A percentile compares a stretch with the other conserved stretches of the same genome.
Conservation (phyloP, 2,888 invertebrate genomes). For the Cerceris ruficornis region DNA sequence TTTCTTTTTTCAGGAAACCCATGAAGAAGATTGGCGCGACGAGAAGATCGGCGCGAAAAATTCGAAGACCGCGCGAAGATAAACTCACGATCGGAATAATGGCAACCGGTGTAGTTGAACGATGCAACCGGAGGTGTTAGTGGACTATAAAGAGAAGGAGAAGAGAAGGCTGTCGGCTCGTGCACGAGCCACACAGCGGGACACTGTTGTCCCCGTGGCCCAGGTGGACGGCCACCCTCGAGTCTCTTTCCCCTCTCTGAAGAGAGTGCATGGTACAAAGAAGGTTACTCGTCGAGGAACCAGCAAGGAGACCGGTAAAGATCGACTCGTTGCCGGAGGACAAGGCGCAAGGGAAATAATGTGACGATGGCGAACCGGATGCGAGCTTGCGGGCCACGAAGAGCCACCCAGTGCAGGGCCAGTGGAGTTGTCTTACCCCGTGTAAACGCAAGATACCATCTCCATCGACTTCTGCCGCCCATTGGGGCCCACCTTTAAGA, state of each 20-base stretch:
- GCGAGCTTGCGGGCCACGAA: conserved; percentile 69
- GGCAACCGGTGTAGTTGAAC: conserved; percentile 36
- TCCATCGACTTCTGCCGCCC: conserved; percentile 62
- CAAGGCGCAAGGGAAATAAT: conserved; percentile 75
- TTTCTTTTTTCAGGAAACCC: background rate
- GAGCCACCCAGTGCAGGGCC: conserved; percentile 70
- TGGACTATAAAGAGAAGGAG: conserved; percentile 46
- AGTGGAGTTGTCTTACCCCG: conserved; percentile 69
- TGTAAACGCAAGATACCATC: conserved; percentile 73
- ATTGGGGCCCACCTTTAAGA: conserved; percentile 56
- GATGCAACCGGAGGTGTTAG: conserved; percentile 48
- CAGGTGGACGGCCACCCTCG: conserved; percentile 61
- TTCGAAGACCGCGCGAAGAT: background rate
- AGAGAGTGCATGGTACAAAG: conserved; percentile 41
- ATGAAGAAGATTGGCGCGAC: background rate
- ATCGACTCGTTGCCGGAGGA: conserved; percentile 57
- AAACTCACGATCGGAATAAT: conserved; percentile 51
- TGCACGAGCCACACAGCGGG: conserved; percentile 62
- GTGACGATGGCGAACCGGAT: conserved; percentile 78
- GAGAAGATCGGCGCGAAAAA: background rate
- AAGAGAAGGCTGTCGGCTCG: conserved; percentile 45
- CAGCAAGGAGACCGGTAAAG: conserved; percentile 49
- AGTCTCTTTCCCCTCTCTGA: conserved; percentile 26
- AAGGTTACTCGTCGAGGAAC: conserved; percentile 35
- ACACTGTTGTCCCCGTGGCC: conserved; percentile 57